Percentiles rank a stretch among this genome's conserved stretches.
These are phyloP conservation scores for Drosophila leonis DNA, from an alignment of 2,888 invertebrate species.

Conservation along the genomic window DNA sequence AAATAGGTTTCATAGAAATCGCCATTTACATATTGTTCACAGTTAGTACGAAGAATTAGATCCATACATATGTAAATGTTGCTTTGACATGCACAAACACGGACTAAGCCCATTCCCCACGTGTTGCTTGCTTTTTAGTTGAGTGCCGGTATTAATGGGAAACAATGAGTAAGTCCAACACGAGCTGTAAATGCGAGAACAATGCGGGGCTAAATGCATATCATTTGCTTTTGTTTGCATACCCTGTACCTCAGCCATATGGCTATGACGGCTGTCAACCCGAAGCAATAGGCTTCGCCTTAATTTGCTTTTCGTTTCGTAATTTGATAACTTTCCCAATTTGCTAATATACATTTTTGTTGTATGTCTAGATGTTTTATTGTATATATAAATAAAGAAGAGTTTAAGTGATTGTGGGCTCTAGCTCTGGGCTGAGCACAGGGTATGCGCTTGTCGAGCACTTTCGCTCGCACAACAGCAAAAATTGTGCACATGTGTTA, in stretches of 20 bases:
- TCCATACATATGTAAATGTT: not conserved
- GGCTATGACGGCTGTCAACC: not conserved
- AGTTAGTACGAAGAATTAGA: not conserved
- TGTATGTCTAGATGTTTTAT: not conserved
- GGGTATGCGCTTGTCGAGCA: slow-evolving; percentile 1
- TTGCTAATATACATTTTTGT: not conserved
- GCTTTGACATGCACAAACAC: not conserved
- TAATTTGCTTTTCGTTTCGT: not conserved
- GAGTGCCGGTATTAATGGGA: slow-evolving; percentile 45
- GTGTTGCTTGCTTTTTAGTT: slow-evolving; percentile 23
- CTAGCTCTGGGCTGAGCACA: not conserved
- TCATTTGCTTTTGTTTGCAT: not conserved
- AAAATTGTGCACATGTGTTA: slow-evolving; percentile 51
- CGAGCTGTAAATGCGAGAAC: slow-evolving; percentile 15
- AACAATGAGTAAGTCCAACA: slow-evolving; percentile 24
- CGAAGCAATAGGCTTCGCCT: not conserved
- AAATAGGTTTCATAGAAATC: no score
- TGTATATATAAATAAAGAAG: not conserved
- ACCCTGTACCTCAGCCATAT: not conserved
- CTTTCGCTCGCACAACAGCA: not conserved
- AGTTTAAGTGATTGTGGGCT: not conserved
- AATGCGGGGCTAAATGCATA: slow-evolving; percentile 28
- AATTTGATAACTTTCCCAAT: not conserved
- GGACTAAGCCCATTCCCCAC: slow-evolving; percentile 1
- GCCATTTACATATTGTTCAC: no score